Evolutionary conservation across 2,113 vertebrate genomes (phyloP).

Genomic region (Apistogramma diplotaenia): DNA sequence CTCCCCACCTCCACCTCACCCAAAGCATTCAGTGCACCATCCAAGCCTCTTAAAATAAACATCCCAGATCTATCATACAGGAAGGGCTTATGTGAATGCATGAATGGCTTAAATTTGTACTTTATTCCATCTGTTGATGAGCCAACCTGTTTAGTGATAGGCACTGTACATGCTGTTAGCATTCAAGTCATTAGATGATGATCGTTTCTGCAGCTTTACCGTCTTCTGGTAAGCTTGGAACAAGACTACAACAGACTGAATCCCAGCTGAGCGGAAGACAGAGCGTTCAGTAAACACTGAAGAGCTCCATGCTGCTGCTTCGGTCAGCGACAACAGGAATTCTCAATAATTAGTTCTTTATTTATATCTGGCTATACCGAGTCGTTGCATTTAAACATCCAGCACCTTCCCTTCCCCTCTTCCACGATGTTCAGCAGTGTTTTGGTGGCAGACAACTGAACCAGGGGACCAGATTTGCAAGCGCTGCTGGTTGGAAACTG

Average conservation of each 20-base stretch:
- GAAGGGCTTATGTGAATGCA: background rate
- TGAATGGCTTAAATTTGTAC: background rate
- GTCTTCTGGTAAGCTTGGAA: background rate
- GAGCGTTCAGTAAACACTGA: background rate
- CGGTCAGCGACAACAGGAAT: background rate
- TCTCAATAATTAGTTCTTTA: background rate
- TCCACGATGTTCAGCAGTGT: background rate
- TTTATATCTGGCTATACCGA: background rate
- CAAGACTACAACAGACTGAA: background rate
- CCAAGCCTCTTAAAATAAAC: background rate
- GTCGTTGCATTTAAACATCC: background rate
- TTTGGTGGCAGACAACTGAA: background rate
- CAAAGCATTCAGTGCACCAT: too few relatives aligned
- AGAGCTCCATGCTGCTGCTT: background rate
- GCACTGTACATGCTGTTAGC: background rate
- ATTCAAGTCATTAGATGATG: background rate
- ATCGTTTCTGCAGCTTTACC: background rate
- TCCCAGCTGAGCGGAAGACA: background rate
- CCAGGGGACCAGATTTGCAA: background rate
- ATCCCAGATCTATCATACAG: background rate
- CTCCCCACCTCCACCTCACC: too few relatives aligned
- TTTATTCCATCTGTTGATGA: background rate
- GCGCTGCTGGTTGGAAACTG: background rate
- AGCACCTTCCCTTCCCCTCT: background rate
- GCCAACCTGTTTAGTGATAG: background rate